Percentiles rank a stretch among this genome's conserved stretches.
These are phyloP conservation scores for Ips typographus DNA, from an alignment of 1,140 invertebrate genomes.

Conservation along the genomic window DNA sequence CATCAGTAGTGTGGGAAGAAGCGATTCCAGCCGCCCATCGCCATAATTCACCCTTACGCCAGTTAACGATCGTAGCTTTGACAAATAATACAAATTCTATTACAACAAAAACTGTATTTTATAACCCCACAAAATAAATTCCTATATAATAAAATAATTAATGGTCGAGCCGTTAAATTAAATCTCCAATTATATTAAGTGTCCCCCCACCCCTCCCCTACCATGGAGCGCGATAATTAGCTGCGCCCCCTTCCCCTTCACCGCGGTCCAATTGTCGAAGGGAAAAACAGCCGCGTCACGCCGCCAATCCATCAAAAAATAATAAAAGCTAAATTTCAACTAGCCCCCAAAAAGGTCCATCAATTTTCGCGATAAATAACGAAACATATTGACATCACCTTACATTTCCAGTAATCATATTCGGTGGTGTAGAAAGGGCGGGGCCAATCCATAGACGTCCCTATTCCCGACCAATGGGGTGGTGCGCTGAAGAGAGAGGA, in stretches of 20 bases:
- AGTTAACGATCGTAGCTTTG: no score
- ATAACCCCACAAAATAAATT: slow-evolving; percentile 17
- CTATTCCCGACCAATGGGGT: slow-evolving; percentile 27
- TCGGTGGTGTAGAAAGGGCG: slow-evolving; percentile 39
- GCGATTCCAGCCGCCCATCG: neutral
- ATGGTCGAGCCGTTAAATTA: slow-evolving; percentile 27
- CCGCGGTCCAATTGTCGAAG: no score
- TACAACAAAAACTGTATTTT: slow-evolving; percentile 12
- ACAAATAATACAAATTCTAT: neutral
- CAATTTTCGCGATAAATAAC: slow-evolving; percentile 49
- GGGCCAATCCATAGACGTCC: slow-evolving; percentile 31
- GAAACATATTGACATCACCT: slow-evolving; percentile 50
- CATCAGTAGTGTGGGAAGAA: neutral
- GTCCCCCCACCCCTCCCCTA: slow-evolving; percentile 3
- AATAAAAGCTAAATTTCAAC: slow-evolving; percentile 50
- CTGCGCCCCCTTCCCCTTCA: slow-evolving; percentile 6
- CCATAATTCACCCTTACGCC: no score
- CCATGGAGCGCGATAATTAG: slow-evolving; percentile 12
- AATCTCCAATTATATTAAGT: slow-evolving; percentile 33
- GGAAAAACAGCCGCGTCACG: slow-evolving; percentile 31
- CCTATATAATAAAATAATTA: slow-evolving; percentile 30
- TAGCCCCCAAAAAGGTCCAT: slow-evolving; percentile 45
- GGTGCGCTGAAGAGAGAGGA: neutral
- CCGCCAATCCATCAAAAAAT: slow-evolving; percentile 50
- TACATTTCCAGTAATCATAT: slow-evolving; percentile 50